Evolutionary conservation across 1,140 invertebrate species (phyloP).

Genomic region (Aphaenogaster floridana): DNA sequence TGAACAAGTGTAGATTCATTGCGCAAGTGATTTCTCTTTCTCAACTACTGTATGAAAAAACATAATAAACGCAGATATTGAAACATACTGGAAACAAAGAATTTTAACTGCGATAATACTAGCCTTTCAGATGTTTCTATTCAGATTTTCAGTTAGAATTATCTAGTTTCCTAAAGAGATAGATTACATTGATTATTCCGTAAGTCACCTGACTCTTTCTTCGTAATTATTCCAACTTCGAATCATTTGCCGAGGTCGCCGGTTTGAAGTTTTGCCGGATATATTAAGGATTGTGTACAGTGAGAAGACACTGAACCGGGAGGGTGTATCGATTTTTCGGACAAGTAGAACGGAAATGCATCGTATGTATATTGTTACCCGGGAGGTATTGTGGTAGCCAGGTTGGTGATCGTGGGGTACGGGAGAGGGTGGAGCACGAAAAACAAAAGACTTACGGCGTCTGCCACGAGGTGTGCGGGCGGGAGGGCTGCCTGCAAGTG

Average conservation of each 20-base stretch:
- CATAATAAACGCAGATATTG: slow-evolving; percentile 19
- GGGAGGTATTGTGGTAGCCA: neutral
- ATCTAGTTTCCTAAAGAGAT: neutral
- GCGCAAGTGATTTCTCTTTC: slow-evolving; percentile 25
- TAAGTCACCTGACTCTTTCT: neutral
- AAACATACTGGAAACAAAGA: neutral
- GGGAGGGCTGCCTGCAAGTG: slow-evolving; percentile 93
- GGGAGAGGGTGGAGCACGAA: slow-evolving; percentile 83
- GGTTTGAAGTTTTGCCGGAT: slow-evolving; percentile 10
- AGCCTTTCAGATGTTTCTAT: neutral
- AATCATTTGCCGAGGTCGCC: slow-evolving; percentile 12
- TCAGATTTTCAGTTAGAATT: neutral
- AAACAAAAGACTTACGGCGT: slow-evolving; percentile 87
- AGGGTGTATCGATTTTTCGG: slow-evolving; percentile 42
- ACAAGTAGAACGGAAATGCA: slow-evolving; percentile 40
- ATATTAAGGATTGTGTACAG: slow-evolving; percentile 25
- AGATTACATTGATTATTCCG: neutral
- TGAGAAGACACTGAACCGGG: slow-evolving; percentile 29
- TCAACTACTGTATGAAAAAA: neutral
- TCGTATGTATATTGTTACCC: slow-evolving; percentile 47
- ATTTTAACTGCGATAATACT: neutral
- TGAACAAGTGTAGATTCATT: slow-evolving; percentile 1
- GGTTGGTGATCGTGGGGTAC: slow-evolving; percentile 35
- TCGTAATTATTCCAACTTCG: slow-evolving; percentile 39
- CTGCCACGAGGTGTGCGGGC: slow-evolving; percentile 90